Evolutionary conservation across 2,888 invertebrate genomes (phyloP).

Genomic region (Neuroscelio doddi): DNA sequence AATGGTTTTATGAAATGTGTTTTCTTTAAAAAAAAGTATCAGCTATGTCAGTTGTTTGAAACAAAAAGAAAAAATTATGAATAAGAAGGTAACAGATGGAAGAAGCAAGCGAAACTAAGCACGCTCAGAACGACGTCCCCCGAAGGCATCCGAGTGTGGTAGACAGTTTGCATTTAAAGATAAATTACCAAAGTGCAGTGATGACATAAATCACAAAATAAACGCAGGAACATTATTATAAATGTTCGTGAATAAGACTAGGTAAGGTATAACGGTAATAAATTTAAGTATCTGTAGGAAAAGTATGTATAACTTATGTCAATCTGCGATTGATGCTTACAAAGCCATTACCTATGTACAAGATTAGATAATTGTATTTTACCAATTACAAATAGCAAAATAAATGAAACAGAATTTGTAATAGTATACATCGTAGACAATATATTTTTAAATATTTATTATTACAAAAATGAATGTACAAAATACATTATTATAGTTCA

Average conservation of each 20-base stretch:
- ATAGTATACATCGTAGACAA: too few relatives aligned
- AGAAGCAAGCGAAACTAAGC: constrained; percentile 10
- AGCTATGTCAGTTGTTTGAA: constrained; percentile 6
- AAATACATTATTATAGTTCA: too few relatives aligned
- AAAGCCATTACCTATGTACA: too few relatives aligned
- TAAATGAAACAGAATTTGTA: too few relatives aligned
- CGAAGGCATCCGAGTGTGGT: constrained; percentile 37
- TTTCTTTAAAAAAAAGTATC: constrained; percentile 1
- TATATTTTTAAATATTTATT: too few relatives aligned
- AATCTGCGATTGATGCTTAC: too few relatives aligned
- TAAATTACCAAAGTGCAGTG: constrained; percentile 40
- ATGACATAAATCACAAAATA: constrained; percentile 44
- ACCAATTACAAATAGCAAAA: too few relatives aligned
- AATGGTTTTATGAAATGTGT: background rate
- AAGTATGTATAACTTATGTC: too few relatives aligned
- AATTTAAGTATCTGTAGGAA: too few relatives aligned
- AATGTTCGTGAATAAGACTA: constrained; percentile 9
- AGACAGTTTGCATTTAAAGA: constrained; percentile 43
- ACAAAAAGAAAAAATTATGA: constrained; percentile 29
- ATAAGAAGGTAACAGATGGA: constrained; percentile 26
- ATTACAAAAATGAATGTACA: too few relatives aligned
- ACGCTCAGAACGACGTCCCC: constrained; percentile 26
- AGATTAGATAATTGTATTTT: too few relatives aligned
- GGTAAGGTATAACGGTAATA: constrained; percentile 17
- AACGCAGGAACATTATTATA: constrained; percentile 25